phyloP scores from a whole-genome alignment of 2,113 vertebrate genomes.

The Craseonycteris thonglongyai region DNA sequence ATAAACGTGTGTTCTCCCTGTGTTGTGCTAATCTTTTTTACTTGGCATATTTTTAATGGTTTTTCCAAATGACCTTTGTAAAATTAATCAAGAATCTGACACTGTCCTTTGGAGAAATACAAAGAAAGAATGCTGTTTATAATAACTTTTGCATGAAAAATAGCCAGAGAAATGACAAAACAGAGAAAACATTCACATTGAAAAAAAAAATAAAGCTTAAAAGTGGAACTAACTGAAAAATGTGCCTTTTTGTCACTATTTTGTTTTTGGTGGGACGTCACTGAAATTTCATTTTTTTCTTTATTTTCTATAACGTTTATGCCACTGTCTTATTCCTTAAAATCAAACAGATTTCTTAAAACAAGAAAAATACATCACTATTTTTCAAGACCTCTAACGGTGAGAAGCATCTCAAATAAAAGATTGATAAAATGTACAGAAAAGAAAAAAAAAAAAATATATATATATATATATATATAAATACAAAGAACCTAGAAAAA shows the following conservation, averaged over 20 bases:
- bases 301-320: conserved; percentile 72
- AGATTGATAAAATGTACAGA: conserved; percentile 80
- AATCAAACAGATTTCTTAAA: conserved; percentile 74
- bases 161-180: conserved; percentile 54
- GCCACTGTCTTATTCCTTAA: conserved; percentile 73
- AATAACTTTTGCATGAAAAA: conserved; percentile 67
- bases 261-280: conserved; percentile 66
- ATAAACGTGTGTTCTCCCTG: conserved; percentile 54
- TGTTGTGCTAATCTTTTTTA: conserved; percentile 42
- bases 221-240: conserved; percentile 55
- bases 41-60: conserved; percentile 58
- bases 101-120: conserved; percentile 71
- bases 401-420: conserved; percentile 78
- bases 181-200: conserved; percentile 60
- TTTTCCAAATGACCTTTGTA: conserved; percentile 73
- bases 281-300: conserved; percentile 61
- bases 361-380: conserved; percentile 73
- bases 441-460: too few relatives aligned
- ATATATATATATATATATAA: conserved; percentile 75
- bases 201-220: conserved; percentile 61
- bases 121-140: conserved; percentile 49
- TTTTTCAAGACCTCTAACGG: conserved; percentile 71
- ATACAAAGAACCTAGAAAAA: conserved; percentile 77
- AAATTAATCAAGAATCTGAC: conserved; percentile 73
- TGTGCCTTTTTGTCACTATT: conserved; percentile 51